Percentiles rank a stretch among this genome's conserved stretches.
phyloP scores from a whole-genome alignment of 2,888 invertebrate genomes.

The Sphinx pinastri region DNA sequence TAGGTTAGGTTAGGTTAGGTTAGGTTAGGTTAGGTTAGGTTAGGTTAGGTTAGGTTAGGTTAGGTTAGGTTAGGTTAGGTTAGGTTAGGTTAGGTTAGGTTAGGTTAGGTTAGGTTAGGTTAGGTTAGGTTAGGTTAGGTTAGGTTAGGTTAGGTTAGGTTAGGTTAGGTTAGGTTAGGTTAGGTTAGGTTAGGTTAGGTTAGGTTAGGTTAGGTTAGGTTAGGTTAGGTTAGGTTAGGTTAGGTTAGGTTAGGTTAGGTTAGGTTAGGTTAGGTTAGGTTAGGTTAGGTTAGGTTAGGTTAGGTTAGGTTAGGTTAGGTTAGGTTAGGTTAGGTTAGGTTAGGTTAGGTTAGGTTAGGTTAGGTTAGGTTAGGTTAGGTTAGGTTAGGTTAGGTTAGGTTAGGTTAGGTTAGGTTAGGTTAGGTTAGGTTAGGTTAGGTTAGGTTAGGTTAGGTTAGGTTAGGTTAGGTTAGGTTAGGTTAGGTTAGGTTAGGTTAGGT shows the following conservation, averaged over 20 bases:
- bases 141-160: constrained; percentile 26
- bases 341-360: constrained; percentile 32
- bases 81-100: too few relatives aligned
- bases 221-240: constrained; percentile 32
- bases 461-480: constrained; percentile 34
- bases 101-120: too few relatives aligned
- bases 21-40: too few relatives aligned
- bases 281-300: constrained; percentile 30
- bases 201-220: constrained; percentile 32
- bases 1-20: too few relatives aligned
- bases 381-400: constrained; percentile 32
- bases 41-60: too few relatives aligned
- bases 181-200: constrained; percentile 31
- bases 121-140: neutral
- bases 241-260: constrained; percentile 33
- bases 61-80: too few relatives aligned
- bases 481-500: constrained; percentile 34
- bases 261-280: constrained; percentile 33
- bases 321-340: constrained; percentile 33
- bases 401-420: constrained; percentile 33
- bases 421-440: constrained; percentile 33
- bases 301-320: constrained; percentile 27
- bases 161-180: constrained; percentile 27
- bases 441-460: constrained; percentile 31
- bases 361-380: constrained; percentile 33